Evolutionary conservation across 2,888 invertebrate species (phyloP), one percentile per base, ranked within the genome.

Genomic region (Aquatica leii): DNA sequence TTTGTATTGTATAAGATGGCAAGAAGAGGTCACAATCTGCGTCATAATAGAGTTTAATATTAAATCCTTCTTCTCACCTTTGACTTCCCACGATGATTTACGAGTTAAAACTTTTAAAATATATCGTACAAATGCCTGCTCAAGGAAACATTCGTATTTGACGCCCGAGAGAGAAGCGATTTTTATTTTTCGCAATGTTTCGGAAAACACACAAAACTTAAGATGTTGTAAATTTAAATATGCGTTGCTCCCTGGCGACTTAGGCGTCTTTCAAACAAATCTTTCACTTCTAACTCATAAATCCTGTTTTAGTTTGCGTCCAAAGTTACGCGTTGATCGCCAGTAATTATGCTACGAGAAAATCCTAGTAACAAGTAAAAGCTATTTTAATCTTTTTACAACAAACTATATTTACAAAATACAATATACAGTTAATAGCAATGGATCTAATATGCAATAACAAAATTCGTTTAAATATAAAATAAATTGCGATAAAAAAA

Each of bases 31-130:
- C 66, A 63, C 55, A 66, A 59, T 63, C 62, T 57, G 63, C 63
- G 70, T 67, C 70, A 73, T 74, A 74, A 74, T 74, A 70, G 75
- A 77, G 74, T 77, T 77, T 74, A 76, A 76, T 77, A 77, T 78
- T 77, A 77, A 78, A 78, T 76, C 77, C 74, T 71, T 70, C 70
- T 73, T 73, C 73, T 75, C 77, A 75, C 77, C 73, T 73, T 75
- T 76, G 74, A 77, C 77, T 77, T 77, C 76, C 70, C 77, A 77
- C 76, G 75, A 77, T 78, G 77, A 78, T 77, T 78, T 77, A 78
- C 72, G 73, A 71, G 69, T 72, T 61, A 63, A 69, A 77, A 75
- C 73, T 78, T 74, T 74, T 71, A 72, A 76, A 76, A 77, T 76
- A 77, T 76, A 74, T 75, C 70, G 69, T 66, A 59, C 63, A 59